Percentiles rank a stretch among this genome's conserved stretches.
Conservation (phyloP, 2,797 vertebrate species). For the Pagetopsis macropterus region DNA sequence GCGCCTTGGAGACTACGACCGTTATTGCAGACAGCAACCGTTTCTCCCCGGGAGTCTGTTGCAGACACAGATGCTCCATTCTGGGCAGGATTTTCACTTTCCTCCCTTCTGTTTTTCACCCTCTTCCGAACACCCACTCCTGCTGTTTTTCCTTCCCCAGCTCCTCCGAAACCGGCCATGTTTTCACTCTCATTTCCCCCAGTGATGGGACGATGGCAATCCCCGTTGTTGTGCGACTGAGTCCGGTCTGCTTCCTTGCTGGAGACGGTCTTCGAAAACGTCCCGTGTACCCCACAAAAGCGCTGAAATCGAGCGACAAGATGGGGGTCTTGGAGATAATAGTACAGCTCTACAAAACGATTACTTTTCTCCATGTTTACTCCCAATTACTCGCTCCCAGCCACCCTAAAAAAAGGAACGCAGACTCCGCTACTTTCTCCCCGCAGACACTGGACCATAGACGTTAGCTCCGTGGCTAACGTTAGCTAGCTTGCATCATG, state of each 20-base stretch:
- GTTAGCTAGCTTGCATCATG: constrained; percentile 51
- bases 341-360: constrained; percentile 56
- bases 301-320: constrained; percentile 92
- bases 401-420: constrained; percentile 13
- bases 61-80: constrained; percentile 62
- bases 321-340: constrained; percentile 86
- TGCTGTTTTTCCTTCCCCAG: constrained; percentile 28
- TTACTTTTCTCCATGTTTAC: constrained; percentile 64
- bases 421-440: constrained; percentile 30
- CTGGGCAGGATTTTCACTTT: constrained; percentile 21
- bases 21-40: background rate
- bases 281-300: constrained; percentile 88
- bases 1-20: background rate
- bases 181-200: constrained; percentile 14
- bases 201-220: constrained; percentile 27
- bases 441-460: background rate
- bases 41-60: constrained; percentile 24
- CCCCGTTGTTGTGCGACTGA: constrained; percentile 61
- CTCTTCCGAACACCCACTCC: constrained; percentile 26
- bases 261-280: constrained; percentile 54
- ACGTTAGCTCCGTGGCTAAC: constrained; percentile 57
- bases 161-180: constrained; percentile 3
- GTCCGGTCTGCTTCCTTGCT: constrained; percentile 24
- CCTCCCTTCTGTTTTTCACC: background rate
- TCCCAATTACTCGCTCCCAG: background rate